phyloP scores from a whole-genome alignment of 2,113 vertebrate genomes.

The Protobothrops mucrosquamatus region DNA sequence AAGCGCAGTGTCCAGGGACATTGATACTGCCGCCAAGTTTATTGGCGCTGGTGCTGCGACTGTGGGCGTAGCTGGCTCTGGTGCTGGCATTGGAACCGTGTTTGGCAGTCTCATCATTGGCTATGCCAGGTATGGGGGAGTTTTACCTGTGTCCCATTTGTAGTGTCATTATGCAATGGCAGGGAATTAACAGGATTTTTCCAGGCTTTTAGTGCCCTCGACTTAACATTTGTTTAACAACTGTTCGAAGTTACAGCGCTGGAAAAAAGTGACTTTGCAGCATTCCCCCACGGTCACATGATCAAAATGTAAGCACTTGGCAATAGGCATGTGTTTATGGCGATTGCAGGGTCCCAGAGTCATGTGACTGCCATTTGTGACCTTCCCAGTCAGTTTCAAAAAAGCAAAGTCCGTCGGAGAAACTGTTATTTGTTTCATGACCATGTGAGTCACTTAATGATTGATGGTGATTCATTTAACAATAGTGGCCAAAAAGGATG shows the following conservation, averaged over 20 bases:
- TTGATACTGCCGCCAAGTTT: conserved; percentile 79
- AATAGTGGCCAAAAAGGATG: not conserved
- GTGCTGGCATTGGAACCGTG: conserved; percentile 77
- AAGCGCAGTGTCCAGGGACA: conserved; percentile 63
- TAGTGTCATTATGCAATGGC: not conserved
- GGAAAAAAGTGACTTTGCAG: not conserved
- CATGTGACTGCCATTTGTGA: not conserved
- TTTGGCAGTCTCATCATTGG: conserved; percentile 81
- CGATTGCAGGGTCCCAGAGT: not conserved
- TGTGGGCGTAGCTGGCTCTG: conserved; percentile 75
- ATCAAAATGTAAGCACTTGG: not conserved
- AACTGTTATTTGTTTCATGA: not conserved
- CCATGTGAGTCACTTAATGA: not conserved
- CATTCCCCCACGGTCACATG: not conserved
- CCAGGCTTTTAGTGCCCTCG: not conserved
- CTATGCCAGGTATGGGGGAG: conserved; percentile 70
- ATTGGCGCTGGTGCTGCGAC: conserved; percentile 76
- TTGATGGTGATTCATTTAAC: not conserved
- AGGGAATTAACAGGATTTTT: not conserved
- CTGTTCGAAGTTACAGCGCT: not conserved
- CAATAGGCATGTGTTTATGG: not conserved
- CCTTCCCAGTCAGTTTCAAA: not conserved
- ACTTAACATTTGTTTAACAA: not conserved
- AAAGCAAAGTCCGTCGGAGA: not conserved
- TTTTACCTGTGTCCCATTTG: not conserved